Conservation (phyloP, 2,888 invertebrate species). For the Hofmannophila pseudospretella region DNA sequence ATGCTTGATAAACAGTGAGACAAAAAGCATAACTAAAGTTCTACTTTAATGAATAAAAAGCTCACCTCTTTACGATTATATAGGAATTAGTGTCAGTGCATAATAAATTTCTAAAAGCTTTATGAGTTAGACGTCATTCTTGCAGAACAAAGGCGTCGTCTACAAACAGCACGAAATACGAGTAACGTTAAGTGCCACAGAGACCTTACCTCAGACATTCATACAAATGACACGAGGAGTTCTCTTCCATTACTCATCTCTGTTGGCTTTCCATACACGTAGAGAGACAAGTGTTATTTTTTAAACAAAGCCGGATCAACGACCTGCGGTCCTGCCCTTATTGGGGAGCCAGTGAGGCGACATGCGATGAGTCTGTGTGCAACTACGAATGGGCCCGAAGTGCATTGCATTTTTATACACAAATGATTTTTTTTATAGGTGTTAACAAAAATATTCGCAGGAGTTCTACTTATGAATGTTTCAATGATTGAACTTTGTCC, state of each 20-base stretch:
- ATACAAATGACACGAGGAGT: slow-evolving; percentile 30
- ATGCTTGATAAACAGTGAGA: too few species aligned
- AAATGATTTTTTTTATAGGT: too few species aligned
- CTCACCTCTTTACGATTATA: too few species aligned
- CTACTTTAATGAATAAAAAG: too few species aligned
- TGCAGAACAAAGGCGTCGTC: background rate
- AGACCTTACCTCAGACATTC: slow-evolving; percentile 30
- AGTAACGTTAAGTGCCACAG: slow-evolving; percentile 11
- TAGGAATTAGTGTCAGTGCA: too few species aligned
- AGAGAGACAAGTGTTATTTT: slow-evolving; percentile 57
- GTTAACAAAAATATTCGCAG: too few species aligned
- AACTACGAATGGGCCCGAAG: background rate
- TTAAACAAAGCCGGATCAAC: slow-evolving; percentile 65
- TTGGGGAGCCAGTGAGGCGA: slow-evolving; percentile 53
- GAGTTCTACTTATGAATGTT: too few species aligned
- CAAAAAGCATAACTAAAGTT: too few species aligned
- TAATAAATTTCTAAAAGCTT: too few species aligned
- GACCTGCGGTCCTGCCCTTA: slow-evolving; percentile 56
- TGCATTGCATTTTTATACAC: too few species aligned
- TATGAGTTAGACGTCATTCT: too few species aligned
- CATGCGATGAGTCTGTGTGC: slow-evolving; percentile 6
- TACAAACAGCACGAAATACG: slow-evolving; percentile 3
- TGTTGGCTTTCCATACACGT: slow-evolving; percentile 58
- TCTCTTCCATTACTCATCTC: slow-evolving; percentile 44
- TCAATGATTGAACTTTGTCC: too few species aligned